These are phyloP conservation scores for Helicorthomorpha holstii DNA, from an alignment of 1,140 invertebrate species.

Conservation along the genomic window DNA sequence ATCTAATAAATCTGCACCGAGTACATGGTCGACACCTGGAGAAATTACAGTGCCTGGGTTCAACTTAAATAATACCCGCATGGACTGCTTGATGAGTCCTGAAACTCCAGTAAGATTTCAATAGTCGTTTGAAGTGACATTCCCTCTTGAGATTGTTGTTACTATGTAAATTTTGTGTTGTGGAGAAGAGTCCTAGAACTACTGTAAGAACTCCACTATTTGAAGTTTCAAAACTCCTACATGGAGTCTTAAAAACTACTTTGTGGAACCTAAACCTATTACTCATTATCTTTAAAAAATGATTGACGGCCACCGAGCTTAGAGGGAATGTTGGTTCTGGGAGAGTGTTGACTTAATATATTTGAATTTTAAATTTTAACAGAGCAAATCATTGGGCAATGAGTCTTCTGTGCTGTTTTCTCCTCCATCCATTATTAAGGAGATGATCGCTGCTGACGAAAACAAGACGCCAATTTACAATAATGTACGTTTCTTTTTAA, in stretches of 20 bases:
- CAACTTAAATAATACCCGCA: constrained; percentile 19
- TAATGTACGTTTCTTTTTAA: too few relatives aligned
- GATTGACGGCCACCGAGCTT: too few relatives aligned
- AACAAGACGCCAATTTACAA: too few relatives aligned
- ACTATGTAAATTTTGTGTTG: too few relatives aligned
- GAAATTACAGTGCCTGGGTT: constrained; percentile 20
- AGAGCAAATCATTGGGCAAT: constrained; percentile 66
- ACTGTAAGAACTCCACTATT: too few relatives aligned
- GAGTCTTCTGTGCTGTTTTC: constrained; percentile 66
- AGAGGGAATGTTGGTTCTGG: not conserved
- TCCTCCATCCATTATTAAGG: constrained; percentile 56
- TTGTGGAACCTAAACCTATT: too few relatives aligned
- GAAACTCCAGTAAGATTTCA: constrained; percentile 55
- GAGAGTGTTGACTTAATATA: not conserved
- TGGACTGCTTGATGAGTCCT: constrained; percentile 40
- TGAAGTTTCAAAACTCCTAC: too few relatives aligned
- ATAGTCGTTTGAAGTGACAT: not conserved
- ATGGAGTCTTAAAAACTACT: too few relatives aligned
- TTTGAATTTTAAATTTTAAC: constrained; percentile 10
- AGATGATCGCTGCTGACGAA: too few relatives aligned
- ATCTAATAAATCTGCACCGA: constrained; percentile 56
- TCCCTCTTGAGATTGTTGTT: not conserved
- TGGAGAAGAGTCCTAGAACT: too few relatives aligned
- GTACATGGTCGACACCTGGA: constrained; percentile 45
- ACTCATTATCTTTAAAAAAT: too few relatives aligned